A percentile compares a stretch with the other conserved stretches of the same genome.
phyloP scores from a whole-genome alignment of 2,113 vertebrate species.

The Ovis canadensis region DNA sequence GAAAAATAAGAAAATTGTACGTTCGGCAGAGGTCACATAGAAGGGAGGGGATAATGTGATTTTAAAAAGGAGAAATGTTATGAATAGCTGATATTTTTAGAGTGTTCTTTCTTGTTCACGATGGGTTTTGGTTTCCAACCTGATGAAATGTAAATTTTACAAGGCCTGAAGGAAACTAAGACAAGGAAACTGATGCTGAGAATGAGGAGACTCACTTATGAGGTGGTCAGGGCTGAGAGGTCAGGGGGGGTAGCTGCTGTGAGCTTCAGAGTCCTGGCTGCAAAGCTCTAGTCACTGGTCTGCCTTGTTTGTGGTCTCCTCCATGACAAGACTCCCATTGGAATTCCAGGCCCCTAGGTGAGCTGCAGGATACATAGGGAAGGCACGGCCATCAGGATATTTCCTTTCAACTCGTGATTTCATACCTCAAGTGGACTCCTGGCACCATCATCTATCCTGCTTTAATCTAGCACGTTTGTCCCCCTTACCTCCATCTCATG shows the following conservation, averaged over 20 bases:
- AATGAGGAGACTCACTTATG: background rate
- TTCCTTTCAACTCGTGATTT: background rate
- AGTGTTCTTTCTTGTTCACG: slow-evolving; percentile 39
- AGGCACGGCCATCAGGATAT: background rate
- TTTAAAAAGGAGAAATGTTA: slow-evolving; percentile 30
- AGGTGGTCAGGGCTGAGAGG: background rate
- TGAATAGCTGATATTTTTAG: slow-evolving; percentile 63
- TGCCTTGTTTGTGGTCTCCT: slow-evolving; percentile 24
- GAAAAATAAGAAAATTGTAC: slow-evolving; percentile 59
- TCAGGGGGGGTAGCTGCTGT: background rate
- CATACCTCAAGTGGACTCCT: background rate
- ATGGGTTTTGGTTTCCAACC: slow-evolving; percentile 47
- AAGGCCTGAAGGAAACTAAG: slow-evolving; percentile 36
- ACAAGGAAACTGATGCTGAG: slow-evolving; percentile 19
- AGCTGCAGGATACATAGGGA: background rate
- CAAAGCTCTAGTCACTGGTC: background rate
- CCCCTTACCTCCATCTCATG: background rate
- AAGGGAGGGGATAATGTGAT: slow-evolving; percentile 44
- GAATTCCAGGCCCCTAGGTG: background rate
- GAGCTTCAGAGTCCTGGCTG: background rate
- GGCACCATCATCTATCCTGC: background rate
- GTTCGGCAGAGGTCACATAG: slow-evolving; percentile 35
- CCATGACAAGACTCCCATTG: accelerated
- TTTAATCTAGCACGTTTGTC: background rate
- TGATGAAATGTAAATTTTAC: slow-evolving; percentile 54